Evolutionary conservation across 2,797 vertebrate genomes (phyloP).

Genomic region (Cygnus olor): DNA sequence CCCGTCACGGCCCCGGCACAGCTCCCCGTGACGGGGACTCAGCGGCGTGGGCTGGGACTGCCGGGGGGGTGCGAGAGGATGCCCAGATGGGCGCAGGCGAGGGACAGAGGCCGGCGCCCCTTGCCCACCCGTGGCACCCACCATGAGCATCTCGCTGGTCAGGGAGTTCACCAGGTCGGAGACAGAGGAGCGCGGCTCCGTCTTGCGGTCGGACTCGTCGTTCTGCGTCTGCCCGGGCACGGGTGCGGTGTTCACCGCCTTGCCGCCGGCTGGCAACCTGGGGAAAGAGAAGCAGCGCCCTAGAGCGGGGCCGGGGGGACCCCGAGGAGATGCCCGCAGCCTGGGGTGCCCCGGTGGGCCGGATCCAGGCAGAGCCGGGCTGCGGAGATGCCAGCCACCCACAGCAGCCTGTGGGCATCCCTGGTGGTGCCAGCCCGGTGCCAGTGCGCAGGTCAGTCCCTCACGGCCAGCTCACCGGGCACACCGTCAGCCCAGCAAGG

Average conservation of each 20-base stretch:
- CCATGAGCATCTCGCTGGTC: constrained; percentile 99
- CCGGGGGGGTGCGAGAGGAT: fast-evolving
- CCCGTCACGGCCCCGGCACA: neutral
- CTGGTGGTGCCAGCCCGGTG: neutral
- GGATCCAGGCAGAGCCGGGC: neutral
- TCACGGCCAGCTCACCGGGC: too few relatives aligned
- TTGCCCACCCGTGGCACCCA: constrained; percentile 62
- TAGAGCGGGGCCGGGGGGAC: neutral
- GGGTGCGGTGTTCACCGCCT: constrained; percentile 86
- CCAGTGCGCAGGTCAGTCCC: neutral
- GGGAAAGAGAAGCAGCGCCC: neutral
- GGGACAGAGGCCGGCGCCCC: neutral
- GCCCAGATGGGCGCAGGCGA: neutral
- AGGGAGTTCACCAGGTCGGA: constrained; percentile 95
- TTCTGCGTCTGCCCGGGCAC: constrained; percentile 89
- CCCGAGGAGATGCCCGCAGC: neutral
- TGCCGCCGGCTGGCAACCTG: constrained; percentile 88
- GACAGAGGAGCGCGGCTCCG: constrained; percentile 89
- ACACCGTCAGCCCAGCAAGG: neutral
- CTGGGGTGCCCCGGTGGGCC: neutral
- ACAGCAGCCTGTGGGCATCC: neutral
- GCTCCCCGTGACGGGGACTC: neutral
- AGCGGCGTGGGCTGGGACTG: neutral
- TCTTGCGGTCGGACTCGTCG: constrained; percentile 83
- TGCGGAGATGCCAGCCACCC: neutral